Percentiles rank a stretch among this genome's conserved stretches.
Evolutionary conservation across 2,888 invertebrate genomes (phyloP).

Genomic region (Cephus nigrinus): DNA sequence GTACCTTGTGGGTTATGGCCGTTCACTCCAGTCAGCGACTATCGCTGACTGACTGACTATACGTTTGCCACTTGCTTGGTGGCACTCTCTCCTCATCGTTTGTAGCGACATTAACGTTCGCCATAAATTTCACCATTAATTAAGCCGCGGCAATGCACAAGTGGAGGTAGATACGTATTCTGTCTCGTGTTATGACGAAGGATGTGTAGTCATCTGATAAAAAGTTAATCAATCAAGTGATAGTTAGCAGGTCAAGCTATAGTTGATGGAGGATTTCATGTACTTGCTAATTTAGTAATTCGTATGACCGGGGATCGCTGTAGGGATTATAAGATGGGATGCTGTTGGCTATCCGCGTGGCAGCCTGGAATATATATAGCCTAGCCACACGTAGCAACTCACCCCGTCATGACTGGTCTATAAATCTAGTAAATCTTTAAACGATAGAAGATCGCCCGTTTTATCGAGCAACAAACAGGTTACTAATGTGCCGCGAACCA

Average conservation of each 20-base stretch:
- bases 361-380: background rate
- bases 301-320: background rate
- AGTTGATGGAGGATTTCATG: background rate
- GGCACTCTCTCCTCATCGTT: background rate
- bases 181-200: background rate
- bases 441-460: slow-evolving; percentile 42
- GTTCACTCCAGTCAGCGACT: slow-evolving; percentile 21
- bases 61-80: background rate
- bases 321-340: background rate
- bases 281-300: background rate
- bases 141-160: background rate
- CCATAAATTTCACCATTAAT: background rate
- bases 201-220: background rate
- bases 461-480: slow-evolving; percentile 57
- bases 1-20: slow-evolving; percentile 37
- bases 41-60: background rate
- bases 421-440: slow-evolving; percentile 56
- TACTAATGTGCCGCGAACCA: slow-evolving; percentile 51
- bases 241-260: background rate
- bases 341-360: background rate
- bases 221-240: background rate
- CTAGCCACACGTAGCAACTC: background rate
- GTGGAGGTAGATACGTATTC: background rate
- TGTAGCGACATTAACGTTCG: background rate
- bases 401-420: slow-evolving; percentile 40